These are phyloP conservation scores for Yponomeuta plumbellus DNA, from an alignment of 2,888 invertebrate species.

Conservation along the genomic window DNA sequence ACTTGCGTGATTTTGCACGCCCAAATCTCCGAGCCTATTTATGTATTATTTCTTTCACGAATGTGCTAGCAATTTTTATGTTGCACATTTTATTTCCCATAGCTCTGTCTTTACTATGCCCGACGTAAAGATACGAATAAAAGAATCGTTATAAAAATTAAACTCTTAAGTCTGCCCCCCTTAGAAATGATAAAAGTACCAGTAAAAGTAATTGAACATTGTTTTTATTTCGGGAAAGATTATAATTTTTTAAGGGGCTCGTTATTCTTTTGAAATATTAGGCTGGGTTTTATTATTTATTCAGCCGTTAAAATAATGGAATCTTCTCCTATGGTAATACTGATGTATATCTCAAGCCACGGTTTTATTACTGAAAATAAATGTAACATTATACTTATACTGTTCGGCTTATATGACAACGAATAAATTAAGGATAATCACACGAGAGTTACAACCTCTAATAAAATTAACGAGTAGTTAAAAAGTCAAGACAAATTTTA, in stretches of 20 bases:
- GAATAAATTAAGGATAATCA: background rate
- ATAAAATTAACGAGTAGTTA: conserved; percentile 10
- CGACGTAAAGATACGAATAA: conserved; percentile 58
- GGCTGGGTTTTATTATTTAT: background rate
- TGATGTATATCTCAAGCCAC: background rate
- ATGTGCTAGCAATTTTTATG: conserved; percentile 54
- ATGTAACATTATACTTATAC: background rate
- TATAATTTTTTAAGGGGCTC: conserved; percentile 10
- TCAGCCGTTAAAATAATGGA: background rate
- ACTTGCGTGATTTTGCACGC: conserved; percentile 24
- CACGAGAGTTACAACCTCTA: background rate
- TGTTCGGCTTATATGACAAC: background rate
- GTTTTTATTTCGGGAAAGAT: conserved; percentile 12
- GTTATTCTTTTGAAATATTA: conserved; percentile 2
- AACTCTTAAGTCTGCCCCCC: conserved; percentile 49
- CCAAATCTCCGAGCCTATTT: conserved; percentile 34
- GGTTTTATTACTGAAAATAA: background rate
- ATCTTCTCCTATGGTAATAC: background rate
- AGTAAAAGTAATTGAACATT: conserved; percentile 10
- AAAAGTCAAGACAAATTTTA: conserved; percentile 5
- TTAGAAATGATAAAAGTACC: conserved; percentile 6
- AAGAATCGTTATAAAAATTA: conserved; percentile 71
- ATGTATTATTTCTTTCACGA: conserved; percentile 50
- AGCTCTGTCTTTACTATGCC: conserved; percentile 50
- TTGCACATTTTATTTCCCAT: conserved; percentile 51